Evolutionary conservation across 1,140 invertebrate species (phyloP).

Genomic region (Drosophila truncata): DNA sequence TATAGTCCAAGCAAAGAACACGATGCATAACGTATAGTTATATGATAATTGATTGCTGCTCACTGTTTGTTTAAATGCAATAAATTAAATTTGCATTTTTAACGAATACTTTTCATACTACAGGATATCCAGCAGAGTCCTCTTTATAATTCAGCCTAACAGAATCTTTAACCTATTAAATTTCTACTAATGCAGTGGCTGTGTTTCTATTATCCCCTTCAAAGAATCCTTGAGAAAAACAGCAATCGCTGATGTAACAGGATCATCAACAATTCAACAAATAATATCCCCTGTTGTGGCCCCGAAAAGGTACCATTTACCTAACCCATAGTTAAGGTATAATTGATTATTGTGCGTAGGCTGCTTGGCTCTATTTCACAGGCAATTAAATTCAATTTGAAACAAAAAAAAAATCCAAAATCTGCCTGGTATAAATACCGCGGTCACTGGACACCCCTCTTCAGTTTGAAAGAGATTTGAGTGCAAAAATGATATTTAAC

Average conservation of each 20-base stretch:
- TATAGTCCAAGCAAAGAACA: neutral
- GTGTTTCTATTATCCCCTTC: no score
- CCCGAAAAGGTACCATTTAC: neutral
- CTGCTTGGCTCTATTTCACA: conserved; percentile 7
- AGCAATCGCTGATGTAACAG: no score
- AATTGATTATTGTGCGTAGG: conserved; percentile 23
- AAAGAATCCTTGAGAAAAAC: neutral
- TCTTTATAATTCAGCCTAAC: neutral
- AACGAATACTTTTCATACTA: neutral
- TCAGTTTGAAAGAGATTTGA: neutral
- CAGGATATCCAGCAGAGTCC: neutral
- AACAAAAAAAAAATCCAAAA: neutral
- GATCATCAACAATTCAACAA: conserved; percentile 6
- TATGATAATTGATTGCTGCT: neutral
- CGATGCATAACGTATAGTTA: neutral
- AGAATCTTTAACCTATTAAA: neutral
- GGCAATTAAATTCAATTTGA: conserved; percentile 7
- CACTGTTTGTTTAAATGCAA: neutral
- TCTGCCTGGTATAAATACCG: conserved; percentile 4
- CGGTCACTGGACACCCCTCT: neutral
- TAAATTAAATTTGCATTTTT: neutral
- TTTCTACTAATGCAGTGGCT: neutral
- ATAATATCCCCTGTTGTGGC: conserved; percentile 6
- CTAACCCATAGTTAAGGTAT: conserved; percentile 1
- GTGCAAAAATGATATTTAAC: conserved; percentile 30